Conservation (phyloP, 2,113 vertebrate genomes). For the Labeo rohita region DNA sequence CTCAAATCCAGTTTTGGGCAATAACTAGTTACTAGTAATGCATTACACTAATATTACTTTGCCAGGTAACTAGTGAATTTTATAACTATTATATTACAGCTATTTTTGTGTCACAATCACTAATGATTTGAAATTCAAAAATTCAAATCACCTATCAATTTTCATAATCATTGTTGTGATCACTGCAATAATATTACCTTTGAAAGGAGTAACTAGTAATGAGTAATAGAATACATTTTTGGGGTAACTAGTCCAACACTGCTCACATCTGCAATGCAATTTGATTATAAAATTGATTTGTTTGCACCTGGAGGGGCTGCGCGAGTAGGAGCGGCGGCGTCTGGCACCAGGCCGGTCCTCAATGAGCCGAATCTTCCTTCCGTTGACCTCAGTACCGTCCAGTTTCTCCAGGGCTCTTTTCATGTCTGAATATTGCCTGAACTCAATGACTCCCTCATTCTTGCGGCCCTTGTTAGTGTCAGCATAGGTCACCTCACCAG, state of each 20-base stretch:
- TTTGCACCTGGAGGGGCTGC: slow-evolving; percentile 87
- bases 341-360: slow-evolving; percentile 92
- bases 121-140: no score
- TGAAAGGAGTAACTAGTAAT: no score
- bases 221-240: no score
- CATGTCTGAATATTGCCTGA: slow-evolving; percentile 96
- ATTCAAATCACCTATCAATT: no score
- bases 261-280: background rate
- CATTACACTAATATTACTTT: no score
- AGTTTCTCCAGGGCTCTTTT: slow-evolving; percentile 97
- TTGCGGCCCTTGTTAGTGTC: slow-evolving; percentile 94
- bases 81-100: no score
- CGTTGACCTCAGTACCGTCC: slow-evolving; percentile 95
- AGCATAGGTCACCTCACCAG: slow-evolving; percentile 95
- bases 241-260: no score
- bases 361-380: slow-evolving; percentile 94
- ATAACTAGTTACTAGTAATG: no score
- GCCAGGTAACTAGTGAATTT: no score
- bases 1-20: background rate
- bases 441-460: slow-evolving; percentile 97
- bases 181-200: no score
- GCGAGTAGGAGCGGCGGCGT: slow-evolving; percentile 89
- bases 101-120: no score
- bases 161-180: no score
- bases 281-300: background rate